Conservation (phyloP, 2,888 invertebrate species). For the Julus scandinavius region DNA sequence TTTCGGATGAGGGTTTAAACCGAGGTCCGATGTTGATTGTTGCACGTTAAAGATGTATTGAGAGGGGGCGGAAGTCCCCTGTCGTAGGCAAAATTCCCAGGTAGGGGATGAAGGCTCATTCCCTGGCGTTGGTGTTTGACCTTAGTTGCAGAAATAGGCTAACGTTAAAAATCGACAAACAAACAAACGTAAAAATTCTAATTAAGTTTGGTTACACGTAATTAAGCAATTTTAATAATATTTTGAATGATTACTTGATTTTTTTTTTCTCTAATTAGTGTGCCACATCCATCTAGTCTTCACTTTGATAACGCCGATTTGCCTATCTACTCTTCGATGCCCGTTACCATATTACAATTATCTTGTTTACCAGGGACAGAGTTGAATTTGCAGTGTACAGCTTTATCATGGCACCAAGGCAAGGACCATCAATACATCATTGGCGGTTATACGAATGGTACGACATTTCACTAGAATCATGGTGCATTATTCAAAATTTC, state of each 20-base stretch:
- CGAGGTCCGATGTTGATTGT: background rate
- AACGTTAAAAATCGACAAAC: too few species aligned
- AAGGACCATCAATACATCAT: constrained; percentile 44
- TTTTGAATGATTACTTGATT: background rate
- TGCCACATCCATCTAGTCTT: constrained; percentile 54
- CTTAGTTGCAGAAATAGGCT: too few species aligned
- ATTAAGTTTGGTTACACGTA: too few species aligned
- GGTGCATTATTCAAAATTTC: background rate
- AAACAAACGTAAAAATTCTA: too few species aligned
- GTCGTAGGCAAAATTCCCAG: too few species aligned
- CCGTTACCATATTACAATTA: background rate
- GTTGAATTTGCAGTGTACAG: constrained; percentile 50
- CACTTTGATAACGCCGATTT: background rate
- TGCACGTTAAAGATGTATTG: background rate
- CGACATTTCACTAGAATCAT: background rate
- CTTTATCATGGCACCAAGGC: constrained; percentile 52
- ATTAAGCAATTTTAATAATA: too few species aligned
- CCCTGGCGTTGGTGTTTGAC: too few species aligned
- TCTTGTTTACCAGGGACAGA: too few species aligned
- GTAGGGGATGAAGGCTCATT: too few species aligned
- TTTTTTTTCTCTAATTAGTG: constrained; percentile 36
- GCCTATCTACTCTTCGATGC: constrained; percentile 24
- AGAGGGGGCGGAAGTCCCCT: too few species aligned
- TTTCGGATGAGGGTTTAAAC: too few species aligned
- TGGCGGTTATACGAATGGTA: constrained; percentile 48